Evolutionary conservation across 2,888 invertebrate genomes (phyloP), one percentile per base, ranked within the genome.

Genomic region (Syritta pipiens): DNA sequence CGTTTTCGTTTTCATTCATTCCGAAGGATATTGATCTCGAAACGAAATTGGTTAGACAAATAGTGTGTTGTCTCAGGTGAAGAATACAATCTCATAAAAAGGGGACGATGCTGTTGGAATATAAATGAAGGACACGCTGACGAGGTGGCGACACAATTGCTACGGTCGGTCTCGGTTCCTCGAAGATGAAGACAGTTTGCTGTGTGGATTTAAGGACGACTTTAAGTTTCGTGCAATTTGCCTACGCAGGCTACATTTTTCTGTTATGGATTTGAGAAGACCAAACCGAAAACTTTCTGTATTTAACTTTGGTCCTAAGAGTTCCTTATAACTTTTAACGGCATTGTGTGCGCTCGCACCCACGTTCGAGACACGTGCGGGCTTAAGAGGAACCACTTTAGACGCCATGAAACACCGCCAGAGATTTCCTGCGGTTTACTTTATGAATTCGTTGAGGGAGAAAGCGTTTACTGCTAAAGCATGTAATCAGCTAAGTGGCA

Each of bases 61-160:
- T 63, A 51, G 63, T 14, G 51, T 53, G 44, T 59, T 75, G 60
- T 75, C 67, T 59, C 74, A 75, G 74, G 74, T 75, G 74, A 67
- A 68, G 60, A 48, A 75, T 60, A 53, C 63, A 72, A 72, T 65
- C 63, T 57, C 63, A 63, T 72, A 72, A 65, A 72, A 57, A 63
- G 28, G n/a, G 63, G 42, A 72, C 49, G 72, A 55, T 32, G 74
- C 46, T 53, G 1, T 42, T 60, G 30, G 74, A 75, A 75, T 75
- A 75, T 53, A 67, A 67, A 75, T 75, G 67, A 75, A 28, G 28
- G 26, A 40, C 12, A 28, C n/a, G 9, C 6, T 9, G 17, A 24
- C 12, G 35, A n/a, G 14, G 17, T 17, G 37, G n/a, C n/a, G n/a
- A n/a, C n/a, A n/a, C n/a, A n/a, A n/a, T n/a, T 51, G 37, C 24